phyloP scores from a whole-genome alignment of 2,113 vertebrate genomes.

The Gymnarchus niloticus region DNA sequence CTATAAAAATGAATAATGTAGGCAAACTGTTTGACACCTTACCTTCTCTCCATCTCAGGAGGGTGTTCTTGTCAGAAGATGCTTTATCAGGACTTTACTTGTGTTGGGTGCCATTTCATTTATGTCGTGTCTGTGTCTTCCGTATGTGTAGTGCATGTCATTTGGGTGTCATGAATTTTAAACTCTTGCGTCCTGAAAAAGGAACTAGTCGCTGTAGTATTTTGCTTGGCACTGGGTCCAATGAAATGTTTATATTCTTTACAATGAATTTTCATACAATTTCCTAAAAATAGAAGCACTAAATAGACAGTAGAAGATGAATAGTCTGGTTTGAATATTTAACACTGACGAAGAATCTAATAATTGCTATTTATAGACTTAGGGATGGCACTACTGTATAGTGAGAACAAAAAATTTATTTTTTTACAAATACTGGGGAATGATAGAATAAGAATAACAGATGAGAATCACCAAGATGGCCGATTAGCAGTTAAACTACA shows the following conservation, averaged over 20 bases:
- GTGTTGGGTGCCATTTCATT: not conserved
- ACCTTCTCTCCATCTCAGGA: not conserved
- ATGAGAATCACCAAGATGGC: not conserved
- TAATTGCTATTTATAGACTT: slow-evolving; percentile 14
- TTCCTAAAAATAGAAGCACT: slow-evolving; percentile 5
- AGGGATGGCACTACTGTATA: not conserved
- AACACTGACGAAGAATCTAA: slow-evolving; percentile 23
- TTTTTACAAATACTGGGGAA: not conserved
- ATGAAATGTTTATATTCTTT: not conserved
- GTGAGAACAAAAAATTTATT: not conserved
- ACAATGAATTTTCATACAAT: not conserved
- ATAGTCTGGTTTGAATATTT: slow-evolving; percentile 23
- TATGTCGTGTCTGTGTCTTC: not conserved
- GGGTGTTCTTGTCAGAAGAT: not conserved
- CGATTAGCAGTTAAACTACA: not conserved
- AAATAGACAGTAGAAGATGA: slow-evolving; percentile 8
- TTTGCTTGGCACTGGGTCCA: not conserved
- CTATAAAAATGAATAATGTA: slow-evolving; percentile 5
- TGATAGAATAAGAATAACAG: not conserved
- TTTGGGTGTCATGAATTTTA: not conserved
- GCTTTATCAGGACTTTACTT: not conserved
- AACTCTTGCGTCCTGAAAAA: not conserved
- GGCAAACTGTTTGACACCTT: not conserved
- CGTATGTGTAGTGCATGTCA: not conserved
- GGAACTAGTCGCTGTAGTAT: not conserved